Base-by-base conservation (phyloP, 2,797 vertebrate species). In the Peromyscus melanophrys region DNA sequence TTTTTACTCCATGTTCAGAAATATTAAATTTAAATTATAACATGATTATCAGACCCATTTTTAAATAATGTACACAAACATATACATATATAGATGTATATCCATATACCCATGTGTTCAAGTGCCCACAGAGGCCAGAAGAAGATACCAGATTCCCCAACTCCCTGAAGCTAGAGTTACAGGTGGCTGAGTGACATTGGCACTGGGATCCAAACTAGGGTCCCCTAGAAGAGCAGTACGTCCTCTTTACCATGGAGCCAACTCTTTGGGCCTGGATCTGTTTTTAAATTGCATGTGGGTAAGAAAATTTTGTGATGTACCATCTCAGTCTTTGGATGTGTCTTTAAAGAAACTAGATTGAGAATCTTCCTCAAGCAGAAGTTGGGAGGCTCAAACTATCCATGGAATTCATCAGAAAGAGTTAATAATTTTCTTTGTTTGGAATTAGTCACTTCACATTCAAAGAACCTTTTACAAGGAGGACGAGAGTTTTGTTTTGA, bases 391-490 rank as follows among this genome's bases (percentile, higher is more conserved):
- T 89, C 59, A 57, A 75, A 97, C 61, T 63, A 69, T 90, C 89
- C 96, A 94, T 23, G 82, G 93, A 97, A 43, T 76, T 89, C 4
- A 89, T 95, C 87, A 31, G 94, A 97, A 92, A 93, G 94, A 93
- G 89, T 95, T 71, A 69, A 94, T 94, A 77, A 55, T 59, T 82
- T 89, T 96, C 96, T 94, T 94, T 86, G n/a, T 97, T 97, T 96
- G 3, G 23, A 34, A 83, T 67, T 49, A 89, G 92, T 63, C 95
- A 98, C 95, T 97, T 0, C 80, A 73, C 29, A 29, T 37, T 92
- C 82, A 92, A 96, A 97, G 92, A 89, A 89, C 76, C 92, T 92
- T 34, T 97, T 96, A 86, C 29, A 95, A 95, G 95, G 95, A 96
- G 84, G 59, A 25, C 91, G 96, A 92, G 55, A 95, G 90, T 93